A percentile compares a stretch with the other conserved stretches of the same genome.
Conservation (phyloP, 1,140 invertebrate genomes). For the Magallana angulata region DNA sequence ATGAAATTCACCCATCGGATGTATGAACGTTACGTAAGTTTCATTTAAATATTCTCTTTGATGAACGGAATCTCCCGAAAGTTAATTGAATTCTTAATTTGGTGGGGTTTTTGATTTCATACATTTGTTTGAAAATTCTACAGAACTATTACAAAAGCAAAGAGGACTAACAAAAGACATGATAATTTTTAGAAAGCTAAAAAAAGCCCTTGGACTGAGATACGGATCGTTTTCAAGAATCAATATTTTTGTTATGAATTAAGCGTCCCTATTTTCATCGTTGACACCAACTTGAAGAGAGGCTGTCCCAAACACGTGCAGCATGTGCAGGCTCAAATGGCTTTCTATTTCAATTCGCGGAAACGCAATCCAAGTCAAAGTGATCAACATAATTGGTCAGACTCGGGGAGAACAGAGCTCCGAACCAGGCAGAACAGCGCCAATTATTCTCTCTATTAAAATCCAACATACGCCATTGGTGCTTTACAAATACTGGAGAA, state of each 20-base stretch:
- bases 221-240: neutral
- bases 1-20: too few relatives aligned
- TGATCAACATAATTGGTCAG: slow-evolving; percentile 26
- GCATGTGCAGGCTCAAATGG: neutral
- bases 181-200: too few relatives aligned
- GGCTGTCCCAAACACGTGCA: neutral
- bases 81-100: too few relatives aligned
- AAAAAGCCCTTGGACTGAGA: too few relatives aligned
- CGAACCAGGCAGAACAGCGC: neutral
- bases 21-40: too few relatives aligned
- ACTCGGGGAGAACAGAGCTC: neutral
- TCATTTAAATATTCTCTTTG: too few relatives aligned
- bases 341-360: slow-evolving; percentile 2
- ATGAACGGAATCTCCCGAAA: too few relatives aligned
- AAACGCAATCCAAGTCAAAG: neutral
- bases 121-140: too few relatives aligned
- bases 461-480: neutral
- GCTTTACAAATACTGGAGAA: neutral
- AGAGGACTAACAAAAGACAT: too few relatives aligned
- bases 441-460: neutral
- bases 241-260: neutral
- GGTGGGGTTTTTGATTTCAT: too few relatives aligned
- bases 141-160: too few relatives aligned
- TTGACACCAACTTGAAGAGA: neutral
- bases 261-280: neutral